Evolutionary conservation across 2,113 vertebrate species (phyloP), one percentile per base, ranked within the genome.

Genomic region (Sitta europaea): DNA sequence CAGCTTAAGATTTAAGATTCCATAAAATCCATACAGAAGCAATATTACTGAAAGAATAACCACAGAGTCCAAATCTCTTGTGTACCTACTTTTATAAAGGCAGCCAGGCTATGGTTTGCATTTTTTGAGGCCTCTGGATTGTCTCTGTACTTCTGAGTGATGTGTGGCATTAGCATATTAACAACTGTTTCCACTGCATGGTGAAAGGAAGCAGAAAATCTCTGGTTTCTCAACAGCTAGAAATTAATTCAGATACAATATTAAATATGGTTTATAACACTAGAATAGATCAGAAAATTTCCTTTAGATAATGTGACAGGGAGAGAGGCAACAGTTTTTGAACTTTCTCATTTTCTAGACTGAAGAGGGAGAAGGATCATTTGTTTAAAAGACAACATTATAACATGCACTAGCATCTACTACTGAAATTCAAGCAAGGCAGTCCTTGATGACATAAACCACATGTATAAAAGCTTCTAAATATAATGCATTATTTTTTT

Each of bases 61-160:
- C 12, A 23, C 9, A 33, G 33, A 77, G 28, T 45, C 18, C 27
- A 71, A 59, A 55, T 36, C 2, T 1, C n/a, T 75, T n/a, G 16
- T 48, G 27, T 23, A 85, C 97, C 67, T 90, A 99, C 99, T 98
- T 99, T 99, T 96, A 99, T 98, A 95, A 99, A 99, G 95, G 99
- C 98, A 14, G 99, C 99, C 62, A 99, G 98, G 95, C 99, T 99
- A 76, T 99, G 99, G 95, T 99, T 99, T 68, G 99, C 99, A 42
- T 99, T 99, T 91, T 99, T 98, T 54, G 99, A 99, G 1, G 99
- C 99, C 63, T 99, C 99, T 55, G 99, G 98, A 97, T 99, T 99
- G 97, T 99, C 99, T 95, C 99, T 99, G 96, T 99, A 99, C 94
- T 99, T 99, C 97, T 99, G 99, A 53, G 99, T 99, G 96, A 99